Base-by-base conservation (phyloP, 2,113 vertebrate genomes). In the Chaetodon auriga region DNA sequence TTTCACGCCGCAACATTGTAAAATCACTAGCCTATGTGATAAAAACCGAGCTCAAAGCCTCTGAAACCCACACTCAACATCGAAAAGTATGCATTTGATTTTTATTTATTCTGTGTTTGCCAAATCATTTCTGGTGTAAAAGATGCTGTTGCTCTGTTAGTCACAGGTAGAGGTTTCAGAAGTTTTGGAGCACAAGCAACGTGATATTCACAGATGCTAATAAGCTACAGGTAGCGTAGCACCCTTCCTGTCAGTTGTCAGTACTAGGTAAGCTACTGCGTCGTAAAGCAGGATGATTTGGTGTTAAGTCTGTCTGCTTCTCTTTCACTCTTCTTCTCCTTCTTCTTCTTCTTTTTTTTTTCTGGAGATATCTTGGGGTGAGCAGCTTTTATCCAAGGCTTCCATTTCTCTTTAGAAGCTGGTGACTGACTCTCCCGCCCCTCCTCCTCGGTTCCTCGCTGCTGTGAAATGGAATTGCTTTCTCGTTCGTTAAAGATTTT, bases 401-500 rank as follows among this genome's bases (percentile, higher is more conserved):
- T 91, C 91, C 87, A 89, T 93, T 92, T 89, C 91, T 91, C 83
- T 92, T 94, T 90, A 92, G 86, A 90, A 87, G 88, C 83, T 51
- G 55, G 81, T 87, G 82, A 91, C 90, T 94, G 91, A 88, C 86
- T 93, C 84, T 81, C 70, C 88, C 80, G 11, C 83, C 68, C 88
- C 85, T 88, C 86, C 87, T 89, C 74, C 65, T 75, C 78, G 70
- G 75, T 87, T 90, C 75, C 87, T 90, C 68, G 75, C 92, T 82
- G 90, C 92, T 92, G 91, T 90, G 92, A 92, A 93, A 94, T 95
- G 88, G 94, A 95, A 95, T 94, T 94, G 91, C 92, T 93, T 94
- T 94, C 92, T 92, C 84, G 83, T 94, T 93, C 58, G 85, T 94
- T 90, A 89, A 90, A 92, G 87, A 87, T 93, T 90, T 93, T 92